Conservation (phyloP, 2,797 vertebrate genomes). For the Xenentodon cancila region DNA sequence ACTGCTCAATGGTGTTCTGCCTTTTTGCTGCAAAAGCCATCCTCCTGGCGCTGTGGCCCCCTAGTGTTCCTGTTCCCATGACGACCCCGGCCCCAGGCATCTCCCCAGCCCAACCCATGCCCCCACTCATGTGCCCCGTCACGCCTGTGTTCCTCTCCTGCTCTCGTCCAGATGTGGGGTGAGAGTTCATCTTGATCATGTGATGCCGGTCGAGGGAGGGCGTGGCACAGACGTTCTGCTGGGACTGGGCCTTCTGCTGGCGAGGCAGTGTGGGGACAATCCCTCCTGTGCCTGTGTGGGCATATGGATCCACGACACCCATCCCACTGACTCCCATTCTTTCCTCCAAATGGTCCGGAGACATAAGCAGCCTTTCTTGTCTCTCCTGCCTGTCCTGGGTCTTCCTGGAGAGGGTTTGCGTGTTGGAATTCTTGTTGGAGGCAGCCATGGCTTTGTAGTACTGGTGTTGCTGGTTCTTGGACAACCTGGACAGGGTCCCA, state of each 20-base stretch:
- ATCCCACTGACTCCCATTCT: conserved; percentile 71
- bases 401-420: conserved; percentile 84
- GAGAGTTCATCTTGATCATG: conserved; percentile 92
- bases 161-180: conserved; percentile 85
- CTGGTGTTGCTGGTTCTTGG: conserved; percentile 87
- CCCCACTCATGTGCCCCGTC: conserved; percentile 83
- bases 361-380: conserved; percentile 77
- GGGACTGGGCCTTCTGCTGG: conserved; percentile 89
- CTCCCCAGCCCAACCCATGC: conserved; percentile 79
- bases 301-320: conserved; percentile 72
- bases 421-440: conserved; percentile 83
- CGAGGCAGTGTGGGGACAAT: conserved; percentile 83
- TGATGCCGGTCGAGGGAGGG: conserved; percentile 89
- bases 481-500: conserved; percentile 79
- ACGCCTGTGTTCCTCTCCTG: conserved; percentile 80
- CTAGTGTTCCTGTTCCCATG: conserved; percentile 86
- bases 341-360: conserved; percentile 78
- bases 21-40: conserved; percentile 90
- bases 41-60: conserved; percentile 85
- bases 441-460: conserved; percentile 85
- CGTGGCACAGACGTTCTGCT: conserved; percentile 87
- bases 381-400: conserved; percentile 74
- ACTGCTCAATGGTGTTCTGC: conserved; percentile 94
- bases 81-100: conserved; percentile 79
- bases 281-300: conserved; percentile 73